These are phyloP conservation scores for Microcebus murinus DNA, from an alignment of 2,113 vertebrate species.

Conservation along the genomic window DNA sequence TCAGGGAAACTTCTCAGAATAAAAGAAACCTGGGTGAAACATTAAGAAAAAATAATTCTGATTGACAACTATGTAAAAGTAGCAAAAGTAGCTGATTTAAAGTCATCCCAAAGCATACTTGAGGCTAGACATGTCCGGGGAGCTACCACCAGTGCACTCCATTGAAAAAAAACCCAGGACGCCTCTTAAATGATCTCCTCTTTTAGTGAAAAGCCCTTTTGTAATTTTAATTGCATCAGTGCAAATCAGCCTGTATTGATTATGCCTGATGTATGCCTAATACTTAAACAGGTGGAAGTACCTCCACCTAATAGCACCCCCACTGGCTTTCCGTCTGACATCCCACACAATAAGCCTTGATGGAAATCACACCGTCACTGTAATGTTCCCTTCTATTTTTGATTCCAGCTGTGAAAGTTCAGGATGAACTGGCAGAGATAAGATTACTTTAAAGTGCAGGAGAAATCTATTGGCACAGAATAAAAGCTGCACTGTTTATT, in stretches of 20 bases:
- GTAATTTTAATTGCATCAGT: not conserved
- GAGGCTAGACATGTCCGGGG: not conserved
- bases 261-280: not conserved
- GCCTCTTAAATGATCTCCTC: not conserved
- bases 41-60: not conserved
- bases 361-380: conserved; percentile 65
- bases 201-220: not conserved
- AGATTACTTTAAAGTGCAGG: conserved; percentile 72
- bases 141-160: not conserved
- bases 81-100: not conserved
- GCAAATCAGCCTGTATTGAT: not conserved
- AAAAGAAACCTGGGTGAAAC: conserved; percentile 10
- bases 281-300: not conserved
- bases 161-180: not conserved
- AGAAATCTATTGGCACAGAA: conserved; percentile 74
- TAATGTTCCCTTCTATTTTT: conserved; percentile 63
- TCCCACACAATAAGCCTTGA: not conserved
- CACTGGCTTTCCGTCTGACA: not conserved
- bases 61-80: not conserved
- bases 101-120: not conserved
- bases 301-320: not conserved
- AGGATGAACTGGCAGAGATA: conserved; percentile 75
- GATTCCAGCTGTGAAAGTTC: conserved; percentile 76
- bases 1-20: not conserved
- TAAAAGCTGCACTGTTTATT: conserved; percentile 80